Conservation (phyloP, 2,113 vertebrate genomes). For the Cichladusa arquata region DNA sequence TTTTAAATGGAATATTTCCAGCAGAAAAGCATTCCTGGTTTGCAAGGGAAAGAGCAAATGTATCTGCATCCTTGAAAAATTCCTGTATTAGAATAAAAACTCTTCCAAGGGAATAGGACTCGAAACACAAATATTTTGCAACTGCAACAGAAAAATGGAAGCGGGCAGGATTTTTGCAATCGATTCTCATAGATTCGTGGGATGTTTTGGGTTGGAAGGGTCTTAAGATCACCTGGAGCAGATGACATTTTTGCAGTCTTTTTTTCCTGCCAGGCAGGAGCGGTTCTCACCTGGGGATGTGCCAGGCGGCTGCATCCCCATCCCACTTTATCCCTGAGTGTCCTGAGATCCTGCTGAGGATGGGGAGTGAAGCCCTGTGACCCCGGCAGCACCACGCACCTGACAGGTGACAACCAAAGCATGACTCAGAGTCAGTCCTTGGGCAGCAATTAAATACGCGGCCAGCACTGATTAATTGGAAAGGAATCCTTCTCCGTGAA, state of each 20-base stretch:
- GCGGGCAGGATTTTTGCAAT: background rate
- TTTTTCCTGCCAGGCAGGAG: background rate
- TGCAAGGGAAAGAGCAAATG: background rate
- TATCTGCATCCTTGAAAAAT: background rate
- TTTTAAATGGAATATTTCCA: background rate
- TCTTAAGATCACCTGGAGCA: background rate
- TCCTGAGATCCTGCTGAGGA: background rate
- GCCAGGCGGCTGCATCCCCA: background rate
- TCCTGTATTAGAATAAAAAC: background rate
- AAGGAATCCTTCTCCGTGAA: background rate
- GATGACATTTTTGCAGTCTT: background rate
- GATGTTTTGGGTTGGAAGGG: background rate
- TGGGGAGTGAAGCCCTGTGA: background rate
- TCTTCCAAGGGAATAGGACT: background rate
- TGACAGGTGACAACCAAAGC: background rate
- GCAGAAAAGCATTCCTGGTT: background rate
- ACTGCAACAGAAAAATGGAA: background rate
- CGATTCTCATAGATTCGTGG: background rate
- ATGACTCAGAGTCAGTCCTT: background rate
- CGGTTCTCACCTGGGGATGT: accelerated
- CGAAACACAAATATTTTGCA: background rate
- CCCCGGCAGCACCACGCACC: background rate
- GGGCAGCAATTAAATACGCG: background rate
- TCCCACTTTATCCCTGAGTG: background rate
- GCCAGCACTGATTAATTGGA: background rate